Percentiles rank a stretch among this genome's conserved stretches.
Evolutionary conservation across 2,797 vertebrate species (phyloP).

Genomic region (Merluccius polli): DNA sequence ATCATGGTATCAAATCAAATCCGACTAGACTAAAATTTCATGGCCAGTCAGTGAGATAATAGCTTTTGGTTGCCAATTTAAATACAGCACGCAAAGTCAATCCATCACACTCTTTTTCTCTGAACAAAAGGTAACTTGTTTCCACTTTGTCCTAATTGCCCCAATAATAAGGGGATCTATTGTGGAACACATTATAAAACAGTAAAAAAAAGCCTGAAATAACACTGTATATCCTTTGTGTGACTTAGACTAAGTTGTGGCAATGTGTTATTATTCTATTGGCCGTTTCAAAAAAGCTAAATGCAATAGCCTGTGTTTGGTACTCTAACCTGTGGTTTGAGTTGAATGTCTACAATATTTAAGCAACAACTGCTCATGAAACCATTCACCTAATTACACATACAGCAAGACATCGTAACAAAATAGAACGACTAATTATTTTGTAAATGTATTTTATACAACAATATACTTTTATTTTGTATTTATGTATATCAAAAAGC

Average conservation of each 20-base stretch:
- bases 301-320: not conserved
- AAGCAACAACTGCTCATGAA: not conserved
- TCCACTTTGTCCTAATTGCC: conserved; percentile 52
- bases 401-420: not conserved
- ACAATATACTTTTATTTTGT: not conserved
- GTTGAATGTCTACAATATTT: not conserved
- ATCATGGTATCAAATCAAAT: conserved; percentile 69
- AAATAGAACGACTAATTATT: not conserved
- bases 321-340: not conserved
- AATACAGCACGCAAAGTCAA: not conserved
- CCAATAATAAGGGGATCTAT: conserved; percentile 54
- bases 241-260: not conserved
- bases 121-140: conserved; percentile 38
- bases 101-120: conserved; percentile 38
- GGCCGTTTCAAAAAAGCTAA: not conserved
- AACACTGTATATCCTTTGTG: not conserved
- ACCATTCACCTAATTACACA: not conserved
- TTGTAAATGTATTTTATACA: no score
- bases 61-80: not conserved
- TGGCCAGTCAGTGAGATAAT: conserved; percentile 17
- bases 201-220: conserved; percentile 7
- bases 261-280: not conserved
- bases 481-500: not conserved
- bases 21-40: conserved; percentile 45
- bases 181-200: conserved; percentile 49